A percentile compares a stretch with the other conserved stretches of the same genome.
Conservation (phyloP, 2,113 vertebrate genomes). For the Calidris pygmaea region DNA sequence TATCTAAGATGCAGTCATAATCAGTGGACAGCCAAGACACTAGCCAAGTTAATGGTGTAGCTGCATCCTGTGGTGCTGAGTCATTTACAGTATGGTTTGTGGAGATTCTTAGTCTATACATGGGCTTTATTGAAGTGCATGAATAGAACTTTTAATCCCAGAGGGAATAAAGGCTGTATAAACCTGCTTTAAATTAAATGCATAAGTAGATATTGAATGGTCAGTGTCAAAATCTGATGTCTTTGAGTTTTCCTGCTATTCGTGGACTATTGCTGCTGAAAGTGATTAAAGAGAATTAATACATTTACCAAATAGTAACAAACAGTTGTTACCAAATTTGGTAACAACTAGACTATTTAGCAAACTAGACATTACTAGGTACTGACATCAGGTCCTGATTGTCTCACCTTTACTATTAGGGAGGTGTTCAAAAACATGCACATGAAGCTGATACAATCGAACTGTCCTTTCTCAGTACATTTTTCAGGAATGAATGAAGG, state of each 20-base stretch:
- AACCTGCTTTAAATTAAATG: background rate
- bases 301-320: background rate
- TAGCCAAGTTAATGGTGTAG: background rate
- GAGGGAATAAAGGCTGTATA: background rate
- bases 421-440: background rate
- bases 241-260: background rate
- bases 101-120: background rate
- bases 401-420: background rate
- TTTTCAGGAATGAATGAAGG: background rate
- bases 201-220: background rate
- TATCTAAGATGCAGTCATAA: background rate
- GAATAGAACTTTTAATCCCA: background rate
- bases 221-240: background rate
- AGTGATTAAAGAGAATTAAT: background rate
- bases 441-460: background rate
- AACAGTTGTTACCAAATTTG: too few relatives aligned
- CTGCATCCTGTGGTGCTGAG: background rate
- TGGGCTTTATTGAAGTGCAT: background rate
- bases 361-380: background rate
- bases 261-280: background rate
- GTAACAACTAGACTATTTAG: background rate
- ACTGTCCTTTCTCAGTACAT: rapidly evolving
- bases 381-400: background rate
- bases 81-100: background rate
- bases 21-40: background rate